Conservation (phyloP, 2,113 vertebrate species). For the Capra hircus region DNA sequence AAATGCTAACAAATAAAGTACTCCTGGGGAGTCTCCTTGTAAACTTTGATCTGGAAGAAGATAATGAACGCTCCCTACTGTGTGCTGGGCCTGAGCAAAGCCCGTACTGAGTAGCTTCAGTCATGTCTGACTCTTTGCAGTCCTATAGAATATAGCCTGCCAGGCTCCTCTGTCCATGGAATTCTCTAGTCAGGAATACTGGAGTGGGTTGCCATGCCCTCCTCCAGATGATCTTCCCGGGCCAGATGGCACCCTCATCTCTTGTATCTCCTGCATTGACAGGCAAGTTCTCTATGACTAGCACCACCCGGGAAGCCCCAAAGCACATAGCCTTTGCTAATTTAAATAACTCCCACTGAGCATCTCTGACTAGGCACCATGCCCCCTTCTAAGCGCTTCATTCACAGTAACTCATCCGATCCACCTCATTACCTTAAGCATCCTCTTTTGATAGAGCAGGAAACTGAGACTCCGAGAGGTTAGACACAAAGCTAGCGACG, state of each 20-base stretch:
- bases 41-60: not conserved
- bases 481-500: not conserved
- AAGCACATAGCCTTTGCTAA: not conserved
- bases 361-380: fast-evolving
- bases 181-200: not conserved
- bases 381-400: not conserved
- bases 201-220: not conserved
- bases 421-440: fast-evolving
- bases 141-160: not conserved
- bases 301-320: not conserved
- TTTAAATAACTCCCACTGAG: not conserved
- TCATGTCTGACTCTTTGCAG: not conserved
- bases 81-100: not conserved
- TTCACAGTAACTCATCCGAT: not conserved
- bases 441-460: not conserved
- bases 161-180: not conserved
- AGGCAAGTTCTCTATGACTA: not conserved
- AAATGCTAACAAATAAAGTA: not conserved
- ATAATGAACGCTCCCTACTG: not conserved
- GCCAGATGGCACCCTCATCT: not conserved
- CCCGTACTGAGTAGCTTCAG: not conserved
- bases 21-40: not conserved
- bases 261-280: not conserved
- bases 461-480: not conserved
- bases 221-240: not conserved